Percentiles rank a stretch among this genome's conserved stretches.
These are phyloP conservation scores for Tigriopus californicus DNA, from an alignment of 2,888 invertebrate species.

Conservation along the genomic window DNA sequence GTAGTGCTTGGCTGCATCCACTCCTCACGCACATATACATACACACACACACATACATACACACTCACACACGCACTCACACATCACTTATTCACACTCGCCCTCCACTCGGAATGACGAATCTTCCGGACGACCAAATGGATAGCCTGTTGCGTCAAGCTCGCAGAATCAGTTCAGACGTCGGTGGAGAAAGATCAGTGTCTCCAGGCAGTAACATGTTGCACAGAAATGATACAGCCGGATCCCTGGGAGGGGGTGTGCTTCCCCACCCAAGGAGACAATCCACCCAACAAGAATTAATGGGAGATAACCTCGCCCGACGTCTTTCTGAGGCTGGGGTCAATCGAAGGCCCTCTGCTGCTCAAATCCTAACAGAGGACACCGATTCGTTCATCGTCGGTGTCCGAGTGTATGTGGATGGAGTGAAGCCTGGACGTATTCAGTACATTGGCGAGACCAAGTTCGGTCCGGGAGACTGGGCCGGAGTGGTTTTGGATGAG, in stretches of 20 bases:
- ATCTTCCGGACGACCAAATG: conserved; percentile 8
- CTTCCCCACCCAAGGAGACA: neutral
- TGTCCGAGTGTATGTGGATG: conserved; percentile 80
- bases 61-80: no score
- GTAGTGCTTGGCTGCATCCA: no score
- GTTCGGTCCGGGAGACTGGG: conserved; percentile 95
- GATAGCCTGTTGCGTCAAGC: neutral
- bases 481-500: conserved; percentile 85
- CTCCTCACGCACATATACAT: no score
- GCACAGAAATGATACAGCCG: no score
- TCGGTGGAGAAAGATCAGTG: neutral
- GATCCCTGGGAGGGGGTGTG: no score
- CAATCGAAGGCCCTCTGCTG: conserved; percentile 17
- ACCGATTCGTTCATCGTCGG: conserved; percentile 92
- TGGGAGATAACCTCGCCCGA: conserved; percentile 5
- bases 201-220: neutral
- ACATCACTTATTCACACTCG: no score
- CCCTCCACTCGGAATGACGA: neutral
- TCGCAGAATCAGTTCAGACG: conserved; percentile 10
- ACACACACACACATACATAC: no score
- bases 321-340: conserved; percentile 20
- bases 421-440: conserved; percentile 72
- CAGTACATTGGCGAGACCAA: conserved; percentile 87
- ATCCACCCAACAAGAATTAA: neutral
- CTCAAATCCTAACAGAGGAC: conserved; percentile 51